Evolutionary conservation across 2,888 invertebrate species (phyloP).

Genomic region (Xanthia icteritia): DNA sequence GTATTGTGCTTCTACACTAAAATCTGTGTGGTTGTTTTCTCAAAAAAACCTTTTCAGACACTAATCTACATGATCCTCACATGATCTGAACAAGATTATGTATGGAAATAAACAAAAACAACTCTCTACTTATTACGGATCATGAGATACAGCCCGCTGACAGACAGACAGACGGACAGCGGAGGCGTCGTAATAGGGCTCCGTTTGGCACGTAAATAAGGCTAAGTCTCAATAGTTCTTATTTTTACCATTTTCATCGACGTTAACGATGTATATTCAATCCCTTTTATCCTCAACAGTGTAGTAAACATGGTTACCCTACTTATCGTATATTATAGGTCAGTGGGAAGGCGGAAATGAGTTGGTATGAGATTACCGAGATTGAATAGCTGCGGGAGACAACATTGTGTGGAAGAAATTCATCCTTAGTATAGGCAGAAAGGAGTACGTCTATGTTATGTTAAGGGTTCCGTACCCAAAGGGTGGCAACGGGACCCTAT

Average conservation of each 20-base stretch:
- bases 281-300: slow-evolving; percentile 11
- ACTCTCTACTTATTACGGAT: no score
- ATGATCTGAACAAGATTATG: neutral
- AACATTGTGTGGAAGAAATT: slow-evolving; percentile 55
- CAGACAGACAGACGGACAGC: no score
- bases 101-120: no score
- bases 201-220: neutral
- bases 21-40: neutral
- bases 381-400: slow-evolving; percentile 62
- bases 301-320: slow-evolving; percentile 21
- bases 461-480: neutral
- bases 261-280: slow-evolving; percentile 3
- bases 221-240: neutral
- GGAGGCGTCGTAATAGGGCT: no score
- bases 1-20: neutral
- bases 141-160: no score
- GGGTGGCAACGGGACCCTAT: neutral
- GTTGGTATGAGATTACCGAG: slow-evolving; percentile 58
- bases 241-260: neutral
- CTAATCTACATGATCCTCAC: neutral
- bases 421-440: slow-evolving; percentile 15
- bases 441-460: slow-evolving; percentile 1
- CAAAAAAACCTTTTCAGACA: neutral
- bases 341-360: slow-evolving; percentile 57
- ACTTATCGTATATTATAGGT: slow-evolving; percentile 55